Percentiles rank a stretch among this genome's conserved stretches.
Evolutionary conservation across 2,113 vertebrate species (phyloP).

Genomic region (Leucosticte australis): DNA sequence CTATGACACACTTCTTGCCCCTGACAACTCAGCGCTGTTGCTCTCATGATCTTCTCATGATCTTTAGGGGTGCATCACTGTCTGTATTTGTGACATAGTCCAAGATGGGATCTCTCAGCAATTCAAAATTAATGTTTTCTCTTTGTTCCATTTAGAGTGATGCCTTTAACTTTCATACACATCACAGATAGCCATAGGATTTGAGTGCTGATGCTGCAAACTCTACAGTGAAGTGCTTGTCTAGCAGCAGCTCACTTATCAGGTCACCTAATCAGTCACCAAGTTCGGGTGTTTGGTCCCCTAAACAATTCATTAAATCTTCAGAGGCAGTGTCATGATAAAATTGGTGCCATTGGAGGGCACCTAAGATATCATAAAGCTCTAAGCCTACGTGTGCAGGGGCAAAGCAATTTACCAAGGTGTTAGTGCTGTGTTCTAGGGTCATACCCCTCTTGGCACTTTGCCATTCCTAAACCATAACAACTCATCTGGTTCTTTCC

Average conservation of each 20-base stretch:
- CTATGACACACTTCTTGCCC: not conserved
- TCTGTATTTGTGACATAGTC: not conserved
- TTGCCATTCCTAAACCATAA: not conserved
- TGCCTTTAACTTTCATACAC: not conserved
- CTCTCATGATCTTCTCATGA: not conserved
- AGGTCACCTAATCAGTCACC: not conserved
- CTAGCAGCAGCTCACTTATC: not conserved
- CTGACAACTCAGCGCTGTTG: not conserved
- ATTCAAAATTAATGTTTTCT: not conserved
- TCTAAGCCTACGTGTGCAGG: not conserved
- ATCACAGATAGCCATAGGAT: not conserved
- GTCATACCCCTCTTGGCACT: not conserved
- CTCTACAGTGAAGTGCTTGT: not conserved
- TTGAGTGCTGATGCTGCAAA: not conserved
- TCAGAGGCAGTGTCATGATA: not conserved
- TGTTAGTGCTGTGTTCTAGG: not conserved
- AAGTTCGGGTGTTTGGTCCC: not conserved
- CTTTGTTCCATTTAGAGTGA: not conserved
- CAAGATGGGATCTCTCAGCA: not conserved
- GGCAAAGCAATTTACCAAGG: not conserved
- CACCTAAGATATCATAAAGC: not conserved
- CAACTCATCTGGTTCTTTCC: not conserved
- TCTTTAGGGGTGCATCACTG: not conserved
- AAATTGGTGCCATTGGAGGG: not conserved
- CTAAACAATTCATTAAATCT: not conserved